These are phyloP conservation scores for Ataeniobius toweri DNA, from an alignment of 2,797 vertebrate genomes.

Conservation along the genomic window DNA sequence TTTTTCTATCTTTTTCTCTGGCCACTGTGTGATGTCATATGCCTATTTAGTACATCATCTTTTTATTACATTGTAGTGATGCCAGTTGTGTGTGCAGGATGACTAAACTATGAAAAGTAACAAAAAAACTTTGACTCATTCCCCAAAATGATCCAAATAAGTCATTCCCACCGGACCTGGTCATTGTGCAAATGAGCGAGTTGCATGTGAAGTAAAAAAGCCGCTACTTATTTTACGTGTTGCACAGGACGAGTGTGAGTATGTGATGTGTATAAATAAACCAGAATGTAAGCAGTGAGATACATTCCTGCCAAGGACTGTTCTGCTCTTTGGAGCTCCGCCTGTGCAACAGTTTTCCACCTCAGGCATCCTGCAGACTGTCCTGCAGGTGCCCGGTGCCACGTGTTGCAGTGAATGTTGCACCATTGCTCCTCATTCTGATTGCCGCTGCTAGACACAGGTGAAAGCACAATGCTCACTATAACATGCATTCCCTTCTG, in stretches of 20 bases:
- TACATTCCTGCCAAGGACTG: conserved; percentile 42
- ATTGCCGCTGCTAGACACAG: background rate
- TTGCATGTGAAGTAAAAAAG: background rate
- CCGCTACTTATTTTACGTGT: background rate
- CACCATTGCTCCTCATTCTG: background rate
- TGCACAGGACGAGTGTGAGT: conserved; percentile 53
- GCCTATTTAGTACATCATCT: background rate
- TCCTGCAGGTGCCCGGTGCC: background rate
- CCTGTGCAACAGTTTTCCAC: background rate
- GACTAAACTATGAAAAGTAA: background rate
- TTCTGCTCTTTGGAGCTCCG: conserved; percentile 1
- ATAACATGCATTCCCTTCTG: background rate
- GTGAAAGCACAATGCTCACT: background rate
- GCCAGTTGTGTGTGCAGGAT: background rate
- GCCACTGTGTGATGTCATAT: background rate
- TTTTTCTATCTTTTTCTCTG: background rate
- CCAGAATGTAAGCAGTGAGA: conserved; percentile 50
- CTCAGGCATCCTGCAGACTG: background rate
- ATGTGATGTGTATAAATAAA: conserved; percentile 65
- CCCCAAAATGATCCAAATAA: background rate
- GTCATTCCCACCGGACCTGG: background rate
- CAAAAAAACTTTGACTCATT: background rate
- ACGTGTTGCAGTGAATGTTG: background rate
- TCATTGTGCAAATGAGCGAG: too few relatives aligned
- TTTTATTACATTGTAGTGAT: background rate